These are phyloP conservation scores for Agelaius phoeniceus DNA, from an alignment of 2,113 vertebrate species.

Conservation along the genomic window DNA sequence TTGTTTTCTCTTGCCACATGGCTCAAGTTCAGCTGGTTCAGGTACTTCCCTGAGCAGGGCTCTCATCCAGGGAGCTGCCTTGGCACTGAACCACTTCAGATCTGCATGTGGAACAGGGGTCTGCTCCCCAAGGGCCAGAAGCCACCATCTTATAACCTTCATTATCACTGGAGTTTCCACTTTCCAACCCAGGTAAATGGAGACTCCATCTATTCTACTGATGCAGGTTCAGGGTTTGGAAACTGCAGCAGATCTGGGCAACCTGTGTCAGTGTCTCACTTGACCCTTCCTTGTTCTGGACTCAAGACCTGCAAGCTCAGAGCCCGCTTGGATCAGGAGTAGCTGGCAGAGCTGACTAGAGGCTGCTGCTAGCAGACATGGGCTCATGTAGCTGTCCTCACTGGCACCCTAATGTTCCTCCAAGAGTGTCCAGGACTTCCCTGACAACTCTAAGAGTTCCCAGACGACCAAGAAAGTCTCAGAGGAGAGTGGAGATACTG, in stretches of 20 bases:
- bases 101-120: background rate
- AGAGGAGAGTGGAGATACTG: background rate
- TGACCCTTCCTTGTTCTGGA: background rate
- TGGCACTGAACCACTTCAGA: background rate
- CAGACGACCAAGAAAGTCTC: background rate
- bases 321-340: background rate
- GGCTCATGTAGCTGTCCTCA: background rate
- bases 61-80: background rate
- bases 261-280: background rate
- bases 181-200: background rate
- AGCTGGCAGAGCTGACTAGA: background rate
- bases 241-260: background rate
- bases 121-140: background rate
- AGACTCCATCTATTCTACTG: background rate
- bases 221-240: background rate
- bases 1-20: background rate
- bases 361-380: background rate
- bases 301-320: background rate
- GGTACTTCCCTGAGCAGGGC: background rate
- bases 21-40: background rate
- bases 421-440: background rate
- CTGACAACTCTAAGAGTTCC: background rate
- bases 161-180: background rate
- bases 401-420: background rate
- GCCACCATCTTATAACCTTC: background rate